These are phyloP conservation scores for Globodera rostochiensis DNA, from an alignment of 1,140 invertebrate genomes.

Conservation along the genomic window DNA sequence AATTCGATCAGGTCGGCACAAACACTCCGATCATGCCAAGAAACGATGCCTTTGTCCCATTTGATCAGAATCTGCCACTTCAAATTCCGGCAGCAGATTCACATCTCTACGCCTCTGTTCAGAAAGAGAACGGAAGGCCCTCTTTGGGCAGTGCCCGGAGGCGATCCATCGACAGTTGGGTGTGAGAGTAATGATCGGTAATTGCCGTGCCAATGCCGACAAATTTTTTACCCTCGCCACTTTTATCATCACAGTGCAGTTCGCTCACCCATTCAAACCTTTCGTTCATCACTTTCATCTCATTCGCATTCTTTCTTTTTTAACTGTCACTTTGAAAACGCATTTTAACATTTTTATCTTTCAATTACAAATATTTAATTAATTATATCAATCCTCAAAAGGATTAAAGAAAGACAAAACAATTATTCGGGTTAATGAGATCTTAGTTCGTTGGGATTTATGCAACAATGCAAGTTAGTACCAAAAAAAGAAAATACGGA, in stretches of 20 bases:
- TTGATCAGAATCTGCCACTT: not conserved
- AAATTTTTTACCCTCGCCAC: too few relatives aligned
- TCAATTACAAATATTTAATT: not conserved
- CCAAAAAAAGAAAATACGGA: too few relatives aligned
- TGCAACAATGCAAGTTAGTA: too few relatives aligned
- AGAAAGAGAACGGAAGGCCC: not conserved
- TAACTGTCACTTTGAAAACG: not conserved
- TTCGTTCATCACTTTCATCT: not conserved
- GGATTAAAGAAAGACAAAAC: not conserved
- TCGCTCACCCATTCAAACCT: not conserved
- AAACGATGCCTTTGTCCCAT: not conserved
- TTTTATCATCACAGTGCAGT: not conserved
- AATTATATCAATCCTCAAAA: not conserved
- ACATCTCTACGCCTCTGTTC: constrained; percentile 23
- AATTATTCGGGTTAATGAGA: too few relatives aligned
- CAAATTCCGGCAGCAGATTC: not conserved
- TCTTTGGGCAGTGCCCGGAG: not conserved
- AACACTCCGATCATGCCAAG: not conserved
- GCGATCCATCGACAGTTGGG: constrained; percentile 30
- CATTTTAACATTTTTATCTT: constrained; percentile 3
- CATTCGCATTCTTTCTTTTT: not conserved
- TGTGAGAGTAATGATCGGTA: not conserved
- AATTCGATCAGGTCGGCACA: not conserved
- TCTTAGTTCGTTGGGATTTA: too few relatives aligned
- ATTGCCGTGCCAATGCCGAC: too few relatives aligned